Evolutionary conservation across 1,140 invertebrate species (phyloP).

Genomic region (Drosophila oshimai): DNA sequence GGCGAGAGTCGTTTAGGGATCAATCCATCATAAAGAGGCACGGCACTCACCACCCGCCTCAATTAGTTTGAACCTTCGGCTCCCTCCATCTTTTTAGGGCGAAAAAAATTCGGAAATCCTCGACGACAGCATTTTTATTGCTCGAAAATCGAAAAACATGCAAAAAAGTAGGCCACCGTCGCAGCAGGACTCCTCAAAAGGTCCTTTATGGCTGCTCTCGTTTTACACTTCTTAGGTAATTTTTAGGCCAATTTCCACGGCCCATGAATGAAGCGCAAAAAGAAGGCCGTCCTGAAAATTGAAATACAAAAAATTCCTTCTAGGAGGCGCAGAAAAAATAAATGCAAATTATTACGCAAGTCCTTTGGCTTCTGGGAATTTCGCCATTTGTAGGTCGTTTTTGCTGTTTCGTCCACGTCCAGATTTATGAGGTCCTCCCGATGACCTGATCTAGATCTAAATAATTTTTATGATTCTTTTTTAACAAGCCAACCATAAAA

Average conservation of each 20-base stretch:
- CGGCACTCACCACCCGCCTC: slow-evolving; percentile 61
- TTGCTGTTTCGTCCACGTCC: background rate
- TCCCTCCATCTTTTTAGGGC: slow-evolving; percentile 35
- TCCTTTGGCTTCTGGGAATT: slow-evolving; percentile 46
- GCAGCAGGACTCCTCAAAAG: slow-evolving; percentile 31
- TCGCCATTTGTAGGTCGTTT: slow-evolving; percentile 47
- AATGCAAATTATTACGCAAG: slow-evolving; percentile 80
- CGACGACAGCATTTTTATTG: slow-evolving; percentile 56
- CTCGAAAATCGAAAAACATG: slow-evolving; percentile 24
- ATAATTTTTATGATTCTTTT: slow-evolving; percentile 79
- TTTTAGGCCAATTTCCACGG: slow-evolving; percentile 65
- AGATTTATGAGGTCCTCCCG: slow-evolving; percentile 49
- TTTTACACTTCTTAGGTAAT: slow-evolving; percentile 74
- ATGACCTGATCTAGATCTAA: slow-evolving; percentile 69
- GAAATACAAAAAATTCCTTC: slow-evolving; percentile 13
- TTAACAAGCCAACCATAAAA: slow-evolving; percentile 67
- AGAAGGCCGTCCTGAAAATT: background rate
- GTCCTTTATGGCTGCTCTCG: slow-evolving; percentile 62
- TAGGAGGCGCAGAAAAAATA: slow-evolving; percentile 31
- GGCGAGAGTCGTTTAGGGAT: slow-evolving; percentile 13
- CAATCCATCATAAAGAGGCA: slow-evolving; percentile 53
- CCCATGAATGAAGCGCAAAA: slow-evolving; percentile 55
- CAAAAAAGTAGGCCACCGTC: slow-evolving; percentile 60
- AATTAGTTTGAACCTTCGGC: slow-evolving; percentile 70
- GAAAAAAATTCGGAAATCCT: slow-evolving; percentile 48